phyloP scores from a whole-genome alignment of 2,888 invertebrate species.

The Steinernema hermaphroditum region DNA sequence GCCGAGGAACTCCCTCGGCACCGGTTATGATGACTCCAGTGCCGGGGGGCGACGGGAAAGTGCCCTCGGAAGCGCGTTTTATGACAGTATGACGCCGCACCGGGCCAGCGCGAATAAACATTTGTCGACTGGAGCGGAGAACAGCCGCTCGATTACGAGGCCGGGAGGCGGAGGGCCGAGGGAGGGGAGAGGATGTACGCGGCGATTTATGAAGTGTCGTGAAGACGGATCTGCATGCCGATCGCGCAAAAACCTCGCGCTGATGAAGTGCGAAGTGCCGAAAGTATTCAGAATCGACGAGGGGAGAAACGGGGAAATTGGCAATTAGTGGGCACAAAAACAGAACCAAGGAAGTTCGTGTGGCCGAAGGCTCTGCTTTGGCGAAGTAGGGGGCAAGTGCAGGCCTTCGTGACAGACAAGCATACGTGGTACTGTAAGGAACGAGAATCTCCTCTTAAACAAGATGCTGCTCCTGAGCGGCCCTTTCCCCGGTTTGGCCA shows the following conservation, averaged over 20 bases:
- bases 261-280: neutral
- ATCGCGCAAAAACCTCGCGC: neutral
- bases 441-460: too few species aligned
- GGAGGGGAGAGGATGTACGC: slow-evolving; percentile 12
- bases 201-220: slow-evolving; percentile 25
- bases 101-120: slow-evolving; percentile 25
- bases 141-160: slow-evolving; percentile 30
- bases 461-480: too few species aligned
- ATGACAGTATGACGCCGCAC: slow-evolving; percentile 23
- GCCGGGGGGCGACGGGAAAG: neutral
- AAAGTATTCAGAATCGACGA: neutral
- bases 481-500: too few species aligned
- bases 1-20: neutral
- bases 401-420: too few species aligned
- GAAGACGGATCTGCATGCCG: slow-evolving; percentile 10
- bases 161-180: slow-evolving; percentile 1
- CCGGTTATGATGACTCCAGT: neutral
- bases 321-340: too few species aligned
- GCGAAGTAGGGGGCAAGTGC: too few species aligned
- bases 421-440: too few species aligned
- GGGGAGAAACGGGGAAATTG: too few species aligned
- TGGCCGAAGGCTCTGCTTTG: too few species aligned
- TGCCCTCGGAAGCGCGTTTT: slow-evolving; percentile 18
- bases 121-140: slow-evolving; percentile 20
- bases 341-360: too few species aligned